phyloP scores from a whole-genome alignment of 1,140 invertebrate species.

The Diploscapter pachys region DNA sequence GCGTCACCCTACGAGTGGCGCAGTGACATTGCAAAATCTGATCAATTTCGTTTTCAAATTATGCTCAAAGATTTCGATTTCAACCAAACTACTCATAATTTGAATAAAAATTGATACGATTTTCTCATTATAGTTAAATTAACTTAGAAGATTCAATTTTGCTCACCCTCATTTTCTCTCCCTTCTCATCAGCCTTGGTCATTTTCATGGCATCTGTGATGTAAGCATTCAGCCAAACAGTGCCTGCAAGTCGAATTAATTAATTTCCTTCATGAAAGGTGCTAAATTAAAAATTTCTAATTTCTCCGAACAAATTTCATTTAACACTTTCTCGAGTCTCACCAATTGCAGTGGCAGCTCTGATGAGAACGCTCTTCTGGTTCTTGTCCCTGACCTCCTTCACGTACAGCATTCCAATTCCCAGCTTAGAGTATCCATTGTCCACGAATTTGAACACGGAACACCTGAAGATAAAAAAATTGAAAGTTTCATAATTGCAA shows the following conservation, averaged over 20 bases:
- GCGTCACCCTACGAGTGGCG: too few species aligned
- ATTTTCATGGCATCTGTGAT: slow-evolving; percentile 24
- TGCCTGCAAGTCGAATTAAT: slow-evolving; percentile 4
- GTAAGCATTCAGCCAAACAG: slow-evolving; percentile 24
- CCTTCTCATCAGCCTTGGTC: slow-evolving; percentile 20
- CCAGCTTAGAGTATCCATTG: slow-evolving; percentile 23
- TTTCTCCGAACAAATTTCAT: background rate
- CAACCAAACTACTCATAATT: too few species aligned
- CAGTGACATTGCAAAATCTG: too few species aligned
- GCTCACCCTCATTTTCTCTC: slow-evolving; percentile 8
- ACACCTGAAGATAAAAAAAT: slow-evolving; percentile 11
- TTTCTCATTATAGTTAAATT: too few species aligned
- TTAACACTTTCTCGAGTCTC: background rate
- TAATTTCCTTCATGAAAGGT: background rate
- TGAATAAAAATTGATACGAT: too few species aligned
- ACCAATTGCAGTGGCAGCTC: slow-evolving; percentile 24
- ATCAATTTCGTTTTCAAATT: too few species aligned
- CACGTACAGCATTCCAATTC: slow-evolving; percentile 26
- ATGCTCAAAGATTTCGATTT: too few species aligned
- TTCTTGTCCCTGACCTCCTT: slow-evolving; percentile 21
- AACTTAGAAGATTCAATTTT: too few species aligned
- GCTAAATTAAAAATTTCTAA: background rate
- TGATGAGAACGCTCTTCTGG: slow-evolving; percentile 13
- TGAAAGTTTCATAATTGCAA: background rate
- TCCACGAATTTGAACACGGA: slow-evolving; percentile 24